These are phyloP conservation scores for Hypomesus transpacificus DNA, from an alignment of 2,113 vertebrate species.

Conservation along the genomic window DNA sequence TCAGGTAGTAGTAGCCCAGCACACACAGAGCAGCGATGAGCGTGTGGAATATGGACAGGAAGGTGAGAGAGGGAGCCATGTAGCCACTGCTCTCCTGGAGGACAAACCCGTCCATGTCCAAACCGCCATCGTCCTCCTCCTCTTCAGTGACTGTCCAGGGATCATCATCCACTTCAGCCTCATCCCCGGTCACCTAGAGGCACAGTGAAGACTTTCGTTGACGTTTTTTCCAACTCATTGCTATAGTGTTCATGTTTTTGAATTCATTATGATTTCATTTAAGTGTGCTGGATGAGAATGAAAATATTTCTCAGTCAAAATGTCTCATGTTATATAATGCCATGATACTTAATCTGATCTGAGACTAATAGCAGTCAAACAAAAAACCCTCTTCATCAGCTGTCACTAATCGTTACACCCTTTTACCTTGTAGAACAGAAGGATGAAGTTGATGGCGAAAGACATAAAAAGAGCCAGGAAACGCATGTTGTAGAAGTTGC, in stretches of 20 bases:
- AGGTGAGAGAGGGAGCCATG: constrained; percentile 89
- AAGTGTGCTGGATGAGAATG: too few species aligned
- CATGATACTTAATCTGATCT: too few species aligned
- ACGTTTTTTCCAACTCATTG: background rate
- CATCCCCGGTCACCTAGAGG: constrained; percentile 52
- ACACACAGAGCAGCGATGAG: constrained; percentile 91
- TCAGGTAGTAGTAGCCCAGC: constrained; percentile 92
- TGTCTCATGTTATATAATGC: too few species aligned
- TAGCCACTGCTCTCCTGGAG: constrained; percentile 94
- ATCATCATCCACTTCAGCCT: constrained; percentile 72
- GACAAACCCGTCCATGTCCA: constrained; percentile 91
- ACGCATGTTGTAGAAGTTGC: constrained; percentile 97
- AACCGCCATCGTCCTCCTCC: constrained; percentile 74
- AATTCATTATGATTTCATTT: too few species aligned
- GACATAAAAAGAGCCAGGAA: constrained; percentile 94
- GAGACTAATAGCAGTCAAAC: too few species aligned
- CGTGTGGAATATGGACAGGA: constrained; percentile 87
- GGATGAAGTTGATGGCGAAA: constrained; percentile 98
- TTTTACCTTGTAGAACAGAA: constrained; percentile 98
- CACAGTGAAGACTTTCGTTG: background rate
- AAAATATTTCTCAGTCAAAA: too few species aligned
- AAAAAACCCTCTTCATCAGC: too few species aligned
- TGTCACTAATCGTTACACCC: background rate
- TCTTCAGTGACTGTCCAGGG: constrained; percentile 81
- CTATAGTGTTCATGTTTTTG: too few species aligned